Base-by-base conservation (phyloP, 2,888 invertebrate genomes). In the Nymphalis urticae region DNA sequence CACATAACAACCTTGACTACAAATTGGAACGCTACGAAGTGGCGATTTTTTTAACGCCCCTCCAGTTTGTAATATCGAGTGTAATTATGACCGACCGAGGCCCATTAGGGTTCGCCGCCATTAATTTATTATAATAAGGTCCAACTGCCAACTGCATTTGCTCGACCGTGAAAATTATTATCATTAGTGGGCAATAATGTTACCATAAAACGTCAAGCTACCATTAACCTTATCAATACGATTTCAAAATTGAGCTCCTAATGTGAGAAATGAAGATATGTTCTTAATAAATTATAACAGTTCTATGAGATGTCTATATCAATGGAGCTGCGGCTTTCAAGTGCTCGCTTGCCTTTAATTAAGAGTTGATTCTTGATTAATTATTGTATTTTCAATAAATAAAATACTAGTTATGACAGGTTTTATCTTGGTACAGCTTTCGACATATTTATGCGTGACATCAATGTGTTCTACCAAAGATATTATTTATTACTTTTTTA, bases 51-150 rank as follows among this genome's bases (percentile, higher is more conserved):
- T 80, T 79, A 78, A 75, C 80, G 83, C 81, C 84, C 85, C 86
- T 84, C 84, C 83, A 81, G 83, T 84, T 87, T 85, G 84, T 84
- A 83, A 85, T 85, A 84, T 84, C 80, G 80, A 78, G 79, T 81
- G 80, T 86, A 89, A 89, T 89, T 90, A 90, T 82, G 83, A 82
- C 69, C 82, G 82, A 81, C 70, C 76, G 79, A 82, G 81, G 79
- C 79, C 88, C 87, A 89, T 90, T 89, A 89, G 85, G 85, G 84
- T 80, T 77, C 81, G 80, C 84, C 83, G 84, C 82, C 85, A 85
- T 89, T 90, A 89, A 88, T 90, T 89, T 89, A 89, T 90, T 89
- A 85, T 89, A 89, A 90, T 89, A 88, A 89, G 88, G 85, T 82
- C 86, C 90, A 90, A 89, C 90, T 86, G 90, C 84, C 88, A 85